Conservation (phyloP, 2,113 vertebrate species). For the Dipodomys ordii region DNA sequence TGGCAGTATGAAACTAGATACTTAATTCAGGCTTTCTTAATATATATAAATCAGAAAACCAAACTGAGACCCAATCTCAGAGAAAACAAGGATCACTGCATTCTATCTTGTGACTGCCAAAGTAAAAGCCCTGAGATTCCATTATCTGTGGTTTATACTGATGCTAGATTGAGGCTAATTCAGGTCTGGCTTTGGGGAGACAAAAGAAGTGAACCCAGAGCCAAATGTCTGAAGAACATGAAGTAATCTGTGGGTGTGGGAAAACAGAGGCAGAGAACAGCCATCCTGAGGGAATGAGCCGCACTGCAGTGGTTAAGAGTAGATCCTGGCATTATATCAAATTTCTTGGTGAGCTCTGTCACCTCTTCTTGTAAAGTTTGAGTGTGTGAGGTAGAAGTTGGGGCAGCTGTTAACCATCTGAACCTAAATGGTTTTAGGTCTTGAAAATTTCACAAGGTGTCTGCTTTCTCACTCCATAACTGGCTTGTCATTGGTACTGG, state of each 20-base stretch:
- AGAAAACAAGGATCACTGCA: not conserved
- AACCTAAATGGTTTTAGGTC: not conserved
- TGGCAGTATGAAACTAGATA: not conserved
- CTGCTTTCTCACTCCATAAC: not conserved
- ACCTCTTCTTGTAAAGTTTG: not conserved
- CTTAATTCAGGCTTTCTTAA: not conserved
- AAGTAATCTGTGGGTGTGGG: not conserved
- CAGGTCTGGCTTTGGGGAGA: not conserved
- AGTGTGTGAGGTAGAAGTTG: not conserved
- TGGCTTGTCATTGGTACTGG: not conserved
- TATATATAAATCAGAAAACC: constrained; percentile 42
- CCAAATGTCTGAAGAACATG: not conserved
- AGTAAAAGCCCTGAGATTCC: not conserved
- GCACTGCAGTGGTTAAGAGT: not conserved
- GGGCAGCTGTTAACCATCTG: not conserved
- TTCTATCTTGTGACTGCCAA: not conserved
- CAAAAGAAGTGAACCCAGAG: not conserved
- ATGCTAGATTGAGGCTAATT: not conserved
- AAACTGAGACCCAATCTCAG: not conserved
- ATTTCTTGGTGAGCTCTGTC: not conserved
- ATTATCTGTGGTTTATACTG: not conserved
- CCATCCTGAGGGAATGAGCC: not conserved
- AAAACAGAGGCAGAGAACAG: not conserved
- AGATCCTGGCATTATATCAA: not conserved
- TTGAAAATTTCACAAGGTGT: not conserved